Percentiles rank a stretch among this genome's conserved stretches.
Conservation (phyloP, 2,888 invertebrate species). For the Urechis unicinctus region DNA sequence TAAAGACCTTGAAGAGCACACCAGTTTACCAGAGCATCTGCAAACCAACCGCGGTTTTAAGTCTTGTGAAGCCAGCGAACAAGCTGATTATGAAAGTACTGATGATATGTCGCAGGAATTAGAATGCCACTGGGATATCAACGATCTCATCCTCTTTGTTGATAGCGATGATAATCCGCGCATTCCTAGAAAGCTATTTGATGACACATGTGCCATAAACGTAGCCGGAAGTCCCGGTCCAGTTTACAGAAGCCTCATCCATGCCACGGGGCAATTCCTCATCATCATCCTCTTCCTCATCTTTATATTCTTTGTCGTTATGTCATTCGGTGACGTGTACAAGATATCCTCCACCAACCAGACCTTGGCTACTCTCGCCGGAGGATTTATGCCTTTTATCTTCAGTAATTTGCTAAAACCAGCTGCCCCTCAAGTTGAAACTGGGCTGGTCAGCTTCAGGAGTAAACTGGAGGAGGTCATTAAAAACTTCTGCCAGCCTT, state of each 20-base stretch:
- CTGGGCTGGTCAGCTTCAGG: constrained; percentile 43
- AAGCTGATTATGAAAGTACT: constrained; percentile 23
- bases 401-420: constrained; percentile 20
- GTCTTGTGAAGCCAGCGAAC: constrained; percentile 32
- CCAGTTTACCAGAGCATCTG: constrained; percentile 38
- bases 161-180: constrained; percentile 43
- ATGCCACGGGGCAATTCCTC: constrained; percentile 43
- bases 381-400: constrained; percentile 23
- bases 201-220: constrained; percentile 37
- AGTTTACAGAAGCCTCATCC: constrained; percentile 40
- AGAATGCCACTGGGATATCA: constrained; percentile 31
- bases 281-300: constrained; percentile 42
- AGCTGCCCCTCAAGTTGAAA: constrained; percentile 21
- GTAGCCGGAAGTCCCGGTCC: constrained; percentile 45
- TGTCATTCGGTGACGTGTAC: constrained; percentile 33
- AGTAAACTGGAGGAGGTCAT: constrained; percentile 46
- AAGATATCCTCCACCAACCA: constrained; percentile 20
- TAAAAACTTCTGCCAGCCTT: constrained; percentile 36
- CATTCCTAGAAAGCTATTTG: constrained; percentile 40
- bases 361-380: constrained; percentile 21
- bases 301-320: constrained; percentile 46
- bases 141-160: constrained; percentile 41
- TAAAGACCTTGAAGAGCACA: constrained; percentile 39
- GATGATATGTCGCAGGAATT: constrained; percentile 11
- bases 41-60: constrained; percentile 23